Base-by-base conservation (phyloP, 35 echinoderm and acorn worm genomes). In the Heliocidaris tuberculata region DNA sequence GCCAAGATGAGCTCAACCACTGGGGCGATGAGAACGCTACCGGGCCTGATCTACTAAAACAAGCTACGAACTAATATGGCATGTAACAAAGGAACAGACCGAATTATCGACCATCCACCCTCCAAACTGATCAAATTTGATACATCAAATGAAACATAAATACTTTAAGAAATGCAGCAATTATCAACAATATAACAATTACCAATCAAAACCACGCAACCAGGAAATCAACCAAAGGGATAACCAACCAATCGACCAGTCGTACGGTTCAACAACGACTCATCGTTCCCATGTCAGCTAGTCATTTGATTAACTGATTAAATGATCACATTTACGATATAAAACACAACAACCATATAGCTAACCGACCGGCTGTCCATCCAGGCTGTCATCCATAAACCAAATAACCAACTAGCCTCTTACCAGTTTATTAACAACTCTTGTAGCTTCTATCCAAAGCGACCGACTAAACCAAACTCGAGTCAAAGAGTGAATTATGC, bases 401-500 rank as follows among this genome's bases (percentile, higher is more conserved):
- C 65, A n/a, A 78, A 27, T 27, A 78, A 78, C 6, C 27, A 78
- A 78, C 65, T 78, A 21, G 21, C 65, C 21, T 27, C 27, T 78
- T n/a, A n/a, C 65, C 65, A 78, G 6, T 78, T 24, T 1, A 71
- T 24, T 24, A 71, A 71, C 16, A 27, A 16, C 21, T 78, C 65
- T 4, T 7, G 27, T 19, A 27, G 65, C 19, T 27, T 78, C 27
- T 24, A 29, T 78, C 2, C 65, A 78, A 27, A 78, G 6, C 65
- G 27, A n/a, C 65, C 61, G 6, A 71, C 61, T 27, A 56, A 56
- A 56, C 52, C 52, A 56, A 56, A 56, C 9, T 24, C 48, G 91
- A 93, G 48, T 42, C 31, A 42, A 89, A 89, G 50, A 93, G 91
- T 93, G 91, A 52, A 93, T n/a, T n/a, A n/a, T 93, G 91, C 91